Evolutionary conservation across 2,888 invertebrate genomes (phyloP), one percentile per base, ranked within the genome.

Genomic region (Ormyrus labotus): DNA sequence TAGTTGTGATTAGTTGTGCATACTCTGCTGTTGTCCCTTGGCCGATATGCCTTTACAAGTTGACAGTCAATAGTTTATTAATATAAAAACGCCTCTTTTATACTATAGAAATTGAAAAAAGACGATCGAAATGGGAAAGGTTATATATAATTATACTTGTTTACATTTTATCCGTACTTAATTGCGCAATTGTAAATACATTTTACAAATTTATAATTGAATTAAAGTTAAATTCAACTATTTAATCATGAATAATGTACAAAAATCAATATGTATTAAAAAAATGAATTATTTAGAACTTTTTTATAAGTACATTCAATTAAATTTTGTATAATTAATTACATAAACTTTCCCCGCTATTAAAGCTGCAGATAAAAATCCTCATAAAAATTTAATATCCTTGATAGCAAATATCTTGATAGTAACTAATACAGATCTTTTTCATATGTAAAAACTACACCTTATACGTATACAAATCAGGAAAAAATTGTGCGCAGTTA

Each of bases 1-100:
- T 67, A 34, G 65, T 6, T 67, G 45, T 69, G 48, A 47, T 61
- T n/a, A n/a, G 13, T 65, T 65, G 65, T 45, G 63, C 76, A 69
- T 69, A 34, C 61, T 51, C 48, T 58, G 34, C 34, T 65, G 70
- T 51, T 71, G 65, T 76, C 81, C 68, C 61, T 83, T 71, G 76
- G 83, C 80, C 81, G 81, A 86, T 86, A 85, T 84, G 82, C 75
- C 83, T 81, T 67, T 78, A 76, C 77, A 53, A 80, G 80, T 81
- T 82, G 79, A 77, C 72, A 81, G 68, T 83, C 48, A 71, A 67
- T 80, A 67, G 65, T 65, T 68, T 78, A 73, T 5, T 82, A 78
- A 68, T 64, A 76, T 19, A 67, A 67, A 74, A 70, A 69, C 51
- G 67, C 7, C 45, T 53, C 55, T 50, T 75, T 60, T 34, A 7